Base-by-base conservation (phyloP, 2,888 invertebrate genomes). In the Margaritifera margaritifera region DNA sequence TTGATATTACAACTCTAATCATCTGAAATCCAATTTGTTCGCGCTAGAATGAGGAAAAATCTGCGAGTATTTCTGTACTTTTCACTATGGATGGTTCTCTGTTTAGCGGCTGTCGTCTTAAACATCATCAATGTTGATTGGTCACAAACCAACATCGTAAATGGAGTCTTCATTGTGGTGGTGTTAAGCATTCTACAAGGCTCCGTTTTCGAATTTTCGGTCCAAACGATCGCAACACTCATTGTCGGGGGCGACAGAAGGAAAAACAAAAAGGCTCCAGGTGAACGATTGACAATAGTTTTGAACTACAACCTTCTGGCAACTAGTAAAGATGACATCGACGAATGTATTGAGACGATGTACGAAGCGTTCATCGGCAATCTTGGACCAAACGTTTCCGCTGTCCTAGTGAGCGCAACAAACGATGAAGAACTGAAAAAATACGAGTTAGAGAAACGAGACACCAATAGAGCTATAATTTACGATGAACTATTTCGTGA, bases 51-150 rank as follows among this genome's bases (percentile, higher is more conserved):
- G 85, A 77, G 80, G 58, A 78, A 72, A 71, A 75, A 72, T 11
- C 69, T 69, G 5, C 73, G 83, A 56, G 78, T 84, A 0, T 80
- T 82, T 64, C 52, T 83, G 3, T 85, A 84, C 69, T 85, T 85
- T 66, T 75, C 80, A 18, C 66, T 75, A 53, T 86, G 86, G 85
- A 78, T 84, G 8, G 58, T 76, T 6, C 66, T 85, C 53, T 77
- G 80, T 5, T 68, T 85, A 31, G 51, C 74, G 6, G 77, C 80
- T 27, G 74, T 82, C 2, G 74, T 84, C 0, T 62, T 86, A 24
- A 85, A 85, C 60, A 79, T 84, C n/a, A 67, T 84, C 11, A 86
- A 86, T 69, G 74, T 84, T 24, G 80, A 86, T 74, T 86, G 86
- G 86, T 63, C 71, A 18, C 59, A 66, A 31, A 82, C 82, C 1